Evolutionary conservation across 2,888 invertebrate species (phyloP).

Genomic region (Gasteruption jaculator): DNA sequence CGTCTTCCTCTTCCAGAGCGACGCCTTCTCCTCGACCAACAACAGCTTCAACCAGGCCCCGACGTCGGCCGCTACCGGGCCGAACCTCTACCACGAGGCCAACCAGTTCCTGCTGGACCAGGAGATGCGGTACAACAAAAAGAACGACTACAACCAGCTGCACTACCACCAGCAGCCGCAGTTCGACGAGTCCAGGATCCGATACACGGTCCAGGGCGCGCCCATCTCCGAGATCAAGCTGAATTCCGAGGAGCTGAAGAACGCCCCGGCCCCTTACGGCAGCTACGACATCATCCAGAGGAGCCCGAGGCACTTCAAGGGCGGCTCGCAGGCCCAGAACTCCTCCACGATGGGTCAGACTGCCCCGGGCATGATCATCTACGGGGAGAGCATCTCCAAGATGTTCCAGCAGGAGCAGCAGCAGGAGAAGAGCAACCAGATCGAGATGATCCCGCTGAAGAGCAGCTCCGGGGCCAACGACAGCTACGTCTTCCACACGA

Average conservation of each 20-base stretch:
- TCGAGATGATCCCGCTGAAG: too few species aligned
- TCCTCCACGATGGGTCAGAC: conserved; percentile 31
- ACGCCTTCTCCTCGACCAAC: too few species aligned
- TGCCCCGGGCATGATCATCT: conserved; percentile 28
- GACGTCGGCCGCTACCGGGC: too few species aligned
- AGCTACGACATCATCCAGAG: conserved; percentile 35
- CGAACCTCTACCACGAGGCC: too few species aligned
- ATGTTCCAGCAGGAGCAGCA: not conserved
- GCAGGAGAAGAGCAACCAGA: conserved; percentile 30
- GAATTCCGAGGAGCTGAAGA: conserved; percentile 20
- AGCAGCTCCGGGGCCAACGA: too few species aligned
- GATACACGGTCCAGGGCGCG: conserved; percentile 32
- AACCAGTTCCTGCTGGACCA: too few species aligned
- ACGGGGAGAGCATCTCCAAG: conserved; percentile 27
- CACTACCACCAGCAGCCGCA: conserved; percentile 26
- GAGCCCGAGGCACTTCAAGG: conserved; percentile 29
- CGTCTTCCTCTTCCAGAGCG: conserved; percentile 34
- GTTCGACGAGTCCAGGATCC: conserved; percentile 26
- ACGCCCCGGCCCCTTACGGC: conserved; percentile 27
- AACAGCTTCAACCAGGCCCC: too few species aligned
- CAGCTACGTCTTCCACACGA: too few species aligned
- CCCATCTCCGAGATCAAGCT: conserved; percentile 26
- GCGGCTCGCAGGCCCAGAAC: conserved; percentile 33
- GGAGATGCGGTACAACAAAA: too few species aligned
- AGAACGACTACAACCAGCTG: conserved; percentile 10